Evolutionary conservation across 2,797 vertebrate genomes (phyloP), one percentile per base, ranked within the genome.

Genomic region (Pseudotriccus pelzelni): DNA sequence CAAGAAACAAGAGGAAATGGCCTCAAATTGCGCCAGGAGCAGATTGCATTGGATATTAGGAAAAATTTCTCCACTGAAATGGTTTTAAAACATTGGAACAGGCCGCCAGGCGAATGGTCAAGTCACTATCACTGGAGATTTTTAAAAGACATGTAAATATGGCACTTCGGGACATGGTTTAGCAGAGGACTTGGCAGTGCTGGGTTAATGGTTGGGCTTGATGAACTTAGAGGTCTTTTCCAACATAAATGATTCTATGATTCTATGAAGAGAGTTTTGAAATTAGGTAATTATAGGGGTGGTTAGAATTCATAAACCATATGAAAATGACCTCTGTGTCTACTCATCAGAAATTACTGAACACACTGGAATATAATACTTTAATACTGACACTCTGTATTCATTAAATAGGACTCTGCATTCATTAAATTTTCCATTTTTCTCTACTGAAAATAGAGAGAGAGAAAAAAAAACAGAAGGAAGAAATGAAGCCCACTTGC

Each of bases 261-360:
- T 43, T 66, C 39, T 36, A 3, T 28, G 46, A 66, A 73, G 59
- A 84, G 76, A 79, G 63, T 81, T 84, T 68, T 73, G 84, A 87
- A 94, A 79, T 64, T 27, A 77, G 60, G 72, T 95, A 94, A 93
- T 69, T 87, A 77, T 47, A 91, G 63, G 32, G 55, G 14, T 87
- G 24, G 64, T 87, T 90, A 89, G 78, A 94, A 96, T 92, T 84
- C 93, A 87, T 62, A 79, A 93, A 64, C 15, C 37, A 62, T 53
- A 70, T 55, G 83, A 89, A 96, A 97, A 91, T 88, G 63, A 91
- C 62, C 49, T 92, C 74, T 67, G 52, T 79, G 53, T 84, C 60
- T 87, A 55, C 44, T 89, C 43, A 85, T 81, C 64, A 94, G 60
- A 76, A 83, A 67, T 70, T 93, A 66, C 60, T 87, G 63, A 94